Conservation (phyloP, 2,797 vertebrate genomes). For the Schizopygopsis pylzovi region DNA sequence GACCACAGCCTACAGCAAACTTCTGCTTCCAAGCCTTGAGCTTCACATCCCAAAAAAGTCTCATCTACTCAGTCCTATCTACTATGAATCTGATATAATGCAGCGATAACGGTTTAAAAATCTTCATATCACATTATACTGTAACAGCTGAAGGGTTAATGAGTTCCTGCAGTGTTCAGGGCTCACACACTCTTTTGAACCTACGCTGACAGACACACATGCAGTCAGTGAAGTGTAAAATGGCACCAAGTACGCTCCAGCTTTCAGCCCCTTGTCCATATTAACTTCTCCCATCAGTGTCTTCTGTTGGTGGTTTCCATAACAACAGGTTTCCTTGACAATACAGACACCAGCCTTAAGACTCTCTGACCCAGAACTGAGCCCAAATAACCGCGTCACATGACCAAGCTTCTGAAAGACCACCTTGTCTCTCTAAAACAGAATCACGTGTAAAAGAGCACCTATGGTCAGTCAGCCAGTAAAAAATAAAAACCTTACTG, state of each 20-base stretch:
- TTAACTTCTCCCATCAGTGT: conserved; percentile 38
- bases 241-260: conserved; percentile 28
- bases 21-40: neutral
- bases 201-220: neutral
- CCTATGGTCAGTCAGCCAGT: conserved; percentile 16
- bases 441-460: conserved; percentile 48
- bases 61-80: neutral
- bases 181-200: conserved; percentile 4
- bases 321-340: conserved; percentile 45
- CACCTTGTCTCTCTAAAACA: conserved; percentile 55
- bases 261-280: conserved; percentile 31
- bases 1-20: neutral
- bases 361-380: conserved; percentile 44
- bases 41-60: neutral
- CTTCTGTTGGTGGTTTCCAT: conserved; percentile 47
- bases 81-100: neutral
- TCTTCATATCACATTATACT: neutral
- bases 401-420: conserved; percentile 66
- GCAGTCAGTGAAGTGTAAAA: conserved; percentile 45
- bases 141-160: conserved; percentile 19
- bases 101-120: neutral
- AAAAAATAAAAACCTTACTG: conserved; percentile 16
- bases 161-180: conserved; percentile 10
- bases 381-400: conserved; percentile 46
- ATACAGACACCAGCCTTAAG: conserved; percentile 36